Conservation (phyloP, 1,140 invertebrate species). For the Sarcophaga peregrina region DNA sequence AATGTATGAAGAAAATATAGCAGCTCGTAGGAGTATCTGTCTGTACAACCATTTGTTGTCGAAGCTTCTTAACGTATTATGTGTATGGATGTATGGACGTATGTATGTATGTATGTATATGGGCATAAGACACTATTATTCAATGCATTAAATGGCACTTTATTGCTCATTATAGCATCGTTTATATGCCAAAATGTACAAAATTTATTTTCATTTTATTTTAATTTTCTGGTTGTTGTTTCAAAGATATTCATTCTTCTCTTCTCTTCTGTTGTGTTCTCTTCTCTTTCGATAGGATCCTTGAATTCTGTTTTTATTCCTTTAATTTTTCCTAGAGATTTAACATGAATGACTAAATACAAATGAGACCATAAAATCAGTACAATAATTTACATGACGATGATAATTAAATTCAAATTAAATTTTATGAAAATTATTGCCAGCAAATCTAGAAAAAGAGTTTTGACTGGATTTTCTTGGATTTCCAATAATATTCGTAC, state of each 20-base stretch:
- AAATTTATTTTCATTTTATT: constrained; percentile 4
- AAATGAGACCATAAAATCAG: neutral
- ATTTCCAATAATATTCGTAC: no score
- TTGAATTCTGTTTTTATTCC: neutral
- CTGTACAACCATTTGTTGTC: neutral
- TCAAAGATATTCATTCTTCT: neutral
- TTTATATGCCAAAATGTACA: neutral
- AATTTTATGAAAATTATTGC: neutral
- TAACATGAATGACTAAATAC: neutral
- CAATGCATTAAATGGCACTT: constrained; percentile 5
- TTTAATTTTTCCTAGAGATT: neutral
- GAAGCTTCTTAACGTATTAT: no score
- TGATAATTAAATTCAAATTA: neutral
- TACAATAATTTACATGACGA: neutral
- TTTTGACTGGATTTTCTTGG: no score
- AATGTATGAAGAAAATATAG: neutral
- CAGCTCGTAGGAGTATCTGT: neutral
- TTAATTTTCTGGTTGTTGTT: neutral
- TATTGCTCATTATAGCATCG: constrained; percentile 14
- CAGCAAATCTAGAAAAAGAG: no score
- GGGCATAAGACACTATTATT: constrained; percentile 9
- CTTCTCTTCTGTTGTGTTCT: neutral
- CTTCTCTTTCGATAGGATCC: neutral
- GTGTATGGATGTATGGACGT: no score
- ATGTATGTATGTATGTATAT: neutral